Evolutionary conservation across 2,888 invertebrate species (phyloP), one percentile per base, ranked within the genome.

Genomic region (Rhaphigaster nebulosa): DNA sequence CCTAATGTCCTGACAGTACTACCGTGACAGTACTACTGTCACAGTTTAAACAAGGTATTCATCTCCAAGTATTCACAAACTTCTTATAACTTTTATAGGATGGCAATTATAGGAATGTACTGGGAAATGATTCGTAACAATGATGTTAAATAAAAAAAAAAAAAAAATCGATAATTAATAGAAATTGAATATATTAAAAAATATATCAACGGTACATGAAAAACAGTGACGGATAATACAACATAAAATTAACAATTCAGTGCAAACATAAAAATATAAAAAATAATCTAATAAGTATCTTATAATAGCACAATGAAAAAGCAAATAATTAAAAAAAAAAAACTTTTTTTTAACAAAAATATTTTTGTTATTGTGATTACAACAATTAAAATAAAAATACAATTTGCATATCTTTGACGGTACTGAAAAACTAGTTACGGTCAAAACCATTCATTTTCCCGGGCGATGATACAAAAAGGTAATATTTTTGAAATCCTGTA

Each of bases 101-200:
- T 4, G 10, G 45, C 1, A 29, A 65, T 13, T 65, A 1, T 8
- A n/a, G n/a, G 60, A 60, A 60, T n/a, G 10, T 6, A 29, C 2
- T 3, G 60, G n/a, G 12, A 12, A 29, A 13, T 65, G 0, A 29
- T 65, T 13, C 12, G 12, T 29, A 29, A 65, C 13, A n/a, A 29
- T 13, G 4, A 29, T 52, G 52, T 13, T 15, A 15, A 10, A 52
- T 52, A 52, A 52, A 52, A 5, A 15, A 29, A 5, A 29, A 65
- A 15, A 29, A 65, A 29, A 29, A 10, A 54, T 23, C 23, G n/a
- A 60, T 60, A 60, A 60, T n/a, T 65, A 65, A 65, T 29, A 76
- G 38, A 65, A 65, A 76, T 76, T 76, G 70, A 34, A 76, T 38
- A 76, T 76, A 76, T 76, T 76, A 76, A 76, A 76, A 76, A 76